phyloP scores from a whole-genome alignment of 2,113 vertebrate species.

The Phylloscopus trochiloides region DNA sequence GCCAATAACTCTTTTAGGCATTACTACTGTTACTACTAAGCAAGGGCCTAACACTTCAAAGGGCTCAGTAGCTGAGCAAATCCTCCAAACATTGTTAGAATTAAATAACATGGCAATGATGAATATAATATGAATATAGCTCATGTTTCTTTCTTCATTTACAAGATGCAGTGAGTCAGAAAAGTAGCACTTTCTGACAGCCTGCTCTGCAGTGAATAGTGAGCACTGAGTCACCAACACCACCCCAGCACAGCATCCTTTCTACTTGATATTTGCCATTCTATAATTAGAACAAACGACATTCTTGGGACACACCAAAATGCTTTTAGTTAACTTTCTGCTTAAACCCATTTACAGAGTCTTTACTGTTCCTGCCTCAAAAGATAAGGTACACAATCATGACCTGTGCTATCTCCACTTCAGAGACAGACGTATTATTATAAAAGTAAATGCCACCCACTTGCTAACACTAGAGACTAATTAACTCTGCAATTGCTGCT shows the following conservation, averaged over 20 bases:
- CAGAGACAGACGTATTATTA: slow-evolving; percentile 7
- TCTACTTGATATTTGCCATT: slow-evolving; percentile 32
- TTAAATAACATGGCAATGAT: neutral
- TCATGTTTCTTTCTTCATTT: slow-evolving; percentile 4
- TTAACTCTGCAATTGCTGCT: slow-evolving; percentile 12
- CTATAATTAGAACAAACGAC: slow-evolving; percentile 15
- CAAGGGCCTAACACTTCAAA: neutral
- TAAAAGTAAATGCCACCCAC: slow-evolving; percentile 30
- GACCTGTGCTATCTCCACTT: neutral
- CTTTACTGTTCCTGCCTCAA: neutral
- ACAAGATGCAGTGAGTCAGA: slow-evolving; percentile 49
- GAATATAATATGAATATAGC: neutral
- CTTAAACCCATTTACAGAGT: neutral
- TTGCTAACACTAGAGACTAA: slow-evolving; percentile 4
- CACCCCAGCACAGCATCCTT: neutral
- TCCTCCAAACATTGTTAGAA: neutral
- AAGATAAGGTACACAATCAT: neutral
- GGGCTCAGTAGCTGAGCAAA: neutral
- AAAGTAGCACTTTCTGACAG: slow-evolving; percentile 21
- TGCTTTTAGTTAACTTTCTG: neutral
- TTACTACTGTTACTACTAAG: neutral
- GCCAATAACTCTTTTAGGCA: neutral
- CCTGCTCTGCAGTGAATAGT: neutral
- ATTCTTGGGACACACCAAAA: neutral
- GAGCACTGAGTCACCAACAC: slow-evolving; percentile 35